Evolutionary conservation across 1,140 invertebrate species (phyloP), one percentile per base, ranked within the genome.

Genomic region (Fopius arisanus): DNA sequence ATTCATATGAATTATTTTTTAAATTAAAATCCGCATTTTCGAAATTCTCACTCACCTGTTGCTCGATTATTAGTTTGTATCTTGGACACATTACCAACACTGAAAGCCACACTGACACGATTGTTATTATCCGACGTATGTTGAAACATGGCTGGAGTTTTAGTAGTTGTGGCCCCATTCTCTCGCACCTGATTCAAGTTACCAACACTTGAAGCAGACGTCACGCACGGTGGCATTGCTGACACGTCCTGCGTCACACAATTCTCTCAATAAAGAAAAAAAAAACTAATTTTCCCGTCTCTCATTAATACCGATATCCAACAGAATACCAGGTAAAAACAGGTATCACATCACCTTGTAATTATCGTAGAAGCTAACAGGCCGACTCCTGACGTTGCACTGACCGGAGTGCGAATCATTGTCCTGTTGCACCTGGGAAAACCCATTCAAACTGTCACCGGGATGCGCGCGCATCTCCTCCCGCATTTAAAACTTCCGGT

Each of bases 331-430:
- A 41, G 19, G n/a, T 5, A 67, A 67, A 23, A 67, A 14, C 40
- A 28, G 21, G 16, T 9, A 54, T 41, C 63, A 66, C 65, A 67
- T 69, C 16, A 68, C 31, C 29, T 84, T 86, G 70, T 85, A 86
- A 79, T 88, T 87, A 67, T 87, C 85, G 75, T 88, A 88, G 77
- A 87, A 85, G 80, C 87, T 87, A 59, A 86, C 85, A 43, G 87
- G 85, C 65, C 86, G 85, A 69, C 84, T 85, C 76, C 82, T 85
- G 73, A 81, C 78, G 67, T 80, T 79, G 71, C 79, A 86, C 83
- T 87, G 84, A 80, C 33, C 33, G 1, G 33, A 2, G 7, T 2
- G 33, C 3, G 75, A 80, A 59, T 84, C 82, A 65, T 85, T 82
- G 74, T 77, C 33, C 62, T 82, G 73, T 77, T 86, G 80, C 73